Conservation (phyloP, 1,140 invertebrate genomes). For the Calliphora vicina region DNA sequence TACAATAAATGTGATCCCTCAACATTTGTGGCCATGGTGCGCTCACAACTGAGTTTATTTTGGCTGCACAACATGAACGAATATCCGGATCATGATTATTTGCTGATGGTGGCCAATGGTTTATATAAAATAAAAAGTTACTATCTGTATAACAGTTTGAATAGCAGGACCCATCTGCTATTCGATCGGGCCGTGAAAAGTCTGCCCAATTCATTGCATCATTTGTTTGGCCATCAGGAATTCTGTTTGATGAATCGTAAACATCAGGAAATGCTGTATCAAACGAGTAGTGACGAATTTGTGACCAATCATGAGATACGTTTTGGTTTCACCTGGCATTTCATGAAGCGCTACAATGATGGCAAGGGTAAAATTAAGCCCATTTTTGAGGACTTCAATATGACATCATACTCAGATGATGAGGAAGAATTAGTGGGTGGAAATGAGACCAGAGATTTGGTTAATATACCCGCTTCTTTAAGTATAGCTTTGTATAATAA, state of each 20-base stretch:
- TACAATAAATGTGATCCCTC: conserved; percentile 1
- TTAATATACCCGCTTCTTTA: neutral
- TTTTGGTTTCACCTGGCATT: neutral
- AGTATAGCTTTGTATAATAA: neutral
- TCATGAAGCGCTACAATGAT: neutral
- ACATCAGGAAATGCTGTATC: neutral
- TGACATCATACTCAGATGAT: neutral
- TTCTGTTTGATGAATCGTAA: neutral
- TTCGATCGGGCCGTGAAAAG: neutral
- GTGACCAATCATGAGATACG: neutral
- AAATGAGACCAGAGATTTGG: neutral
- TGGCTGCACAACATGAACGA: neutral
- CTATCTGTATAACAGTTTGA: neutral
- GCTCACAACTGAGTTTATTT: neutral
- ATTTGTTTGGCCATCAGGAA: neutral
- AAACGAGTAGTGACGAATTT: neutral
- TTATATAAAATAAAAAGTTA: neutral
- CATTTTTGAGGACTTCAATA: neutral
- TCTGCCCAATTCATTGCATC: neutral
- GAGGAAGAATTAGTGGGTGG: neutral
- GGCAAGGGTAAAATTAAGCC: neutral
- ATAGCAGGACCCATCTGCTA: neutral
- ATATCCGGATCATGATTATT: neutral
- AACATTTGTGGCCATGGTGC: neutral
- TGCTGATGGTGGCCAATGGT: neutral